Base-by-base conservation (phyloP, 2,888 invertebrate species). In the Mayetiola destructor region DNA sequence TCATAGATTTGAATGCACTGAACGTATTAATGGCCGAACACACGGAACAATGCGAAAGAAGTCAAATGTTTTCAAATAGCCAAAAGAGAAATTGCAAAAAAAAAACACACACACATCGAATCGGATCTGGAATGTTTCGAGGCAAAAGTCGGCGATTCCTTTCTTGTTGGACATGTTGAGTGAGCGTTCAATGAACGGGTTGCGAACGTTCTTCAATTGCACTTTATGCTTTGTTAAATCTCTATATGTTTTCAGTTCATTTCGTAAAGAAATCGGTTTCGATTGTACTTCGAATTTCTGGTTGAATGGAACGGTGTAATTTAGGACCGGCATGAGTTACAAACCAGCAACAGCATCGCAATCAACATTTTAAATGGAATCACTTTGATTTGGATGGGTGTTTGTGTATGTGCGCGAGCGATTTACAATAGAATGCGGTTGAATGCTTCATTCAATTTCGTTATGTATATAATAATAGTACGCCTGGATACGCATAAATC, bases 361-460 rank as follows among this genome's bases (percentile, higher is more conserved):
- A n/a, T 27, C 27, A 48, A 48, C 48, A 48, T 48, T 27, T 48
- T 48, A 48, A 48, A 48, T 48, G 48, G 6, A 27, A 27, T 48
- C 27, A 27, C 27, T 48, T 48, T 48, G 48, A 48, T 23, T 16
- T 48, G 23, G 48, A 27, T 27, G 16, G n/a, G n/a, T 27, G 48
- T n/a, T 48, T 27, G 23, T 48, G n/a, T n/a, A n/a, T n/a, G n/a
- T n/a, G n/a, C 21, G 18, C 14, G 27, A 48, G 27, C 48, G 27
- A n/a, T n/a, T n/a, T n/a, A n/a, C n/a, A n/a, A n/a, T n/a, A 48
- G n/a, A 23, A 48, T 48, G 23, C 27, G 27, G 27, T 48, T 48
- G 23, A 27, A 48, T 48, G 48, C 5, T 48, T 48, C 48, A 48
- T 48, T 48, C 23, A 27, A 48, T 48, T 48, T 48, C 48, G n/a